Evolutionary conservation across 2,888 invertebrate species (phyloP).

Genomic region (Erannis defoliaria): DNA sequence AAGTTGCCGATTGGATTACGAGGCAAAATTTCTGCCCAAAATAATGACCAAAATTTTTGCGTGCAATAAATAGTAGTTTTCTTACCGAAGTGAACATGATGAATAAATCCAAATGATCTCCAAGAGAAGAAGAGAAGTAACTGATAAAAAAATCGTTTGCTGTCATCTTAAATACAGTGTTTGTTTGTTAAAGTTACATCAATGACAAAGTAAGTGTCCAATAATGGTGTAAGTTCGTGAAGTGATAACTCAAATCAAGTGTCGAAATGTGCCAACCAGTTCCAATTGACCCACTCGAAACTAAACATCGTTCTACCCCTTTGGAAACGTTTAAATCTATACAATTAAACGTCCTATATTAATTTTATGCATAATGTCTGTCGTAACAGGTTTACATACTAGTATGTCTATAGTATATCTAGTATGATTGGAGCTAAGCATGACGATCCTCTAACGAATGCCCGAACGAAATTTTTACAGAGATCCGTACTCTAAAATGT

Average conservation of each 20-base stretch:
- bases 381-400: too few relatives aligned
- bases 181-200: constrained; percentile 73
- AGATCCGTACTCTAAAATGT: too few relatives aligned
- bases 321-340: not conserved
- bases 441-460: too few relatives aligned
- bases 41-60: too few relatives aligned
- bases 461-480: too few relatives aligned
- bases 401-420: too few relatives aligned
- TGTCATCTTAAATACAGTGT: constrained; percentile 73
- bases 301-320: not conserved
- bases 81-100: constrained; percentile 73
- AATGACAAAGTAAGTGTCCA: constrained; percentile 59
- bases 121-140: constrained; percentile 47
- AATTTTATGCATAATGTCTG: not conserved
- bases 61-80: not conserved
- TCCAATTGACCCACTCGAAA: constrained; percentile 49
- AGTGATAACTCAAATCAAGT: constrained; percentile 76
- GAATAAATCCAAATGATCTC: constrained; percentile 24
- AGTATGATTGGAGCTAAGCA: too few relatives aligned
- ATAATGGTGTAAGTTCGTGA: constrained; percentile 55
- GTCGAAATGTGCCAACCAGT: constrained; percentile 57
- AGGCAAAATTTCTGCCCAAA: too few relatives aligned
- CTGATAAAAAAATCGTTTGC: constrained; percentile 54
- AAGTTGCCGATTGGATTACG: too few relatives aligned
- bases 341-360: not conserved